These are phyloP conservation scores for Corvus hawaiiensis DNA, from an alignment of 2,113 vertebrate genomes.

Conservation along the genomic window DNA sequence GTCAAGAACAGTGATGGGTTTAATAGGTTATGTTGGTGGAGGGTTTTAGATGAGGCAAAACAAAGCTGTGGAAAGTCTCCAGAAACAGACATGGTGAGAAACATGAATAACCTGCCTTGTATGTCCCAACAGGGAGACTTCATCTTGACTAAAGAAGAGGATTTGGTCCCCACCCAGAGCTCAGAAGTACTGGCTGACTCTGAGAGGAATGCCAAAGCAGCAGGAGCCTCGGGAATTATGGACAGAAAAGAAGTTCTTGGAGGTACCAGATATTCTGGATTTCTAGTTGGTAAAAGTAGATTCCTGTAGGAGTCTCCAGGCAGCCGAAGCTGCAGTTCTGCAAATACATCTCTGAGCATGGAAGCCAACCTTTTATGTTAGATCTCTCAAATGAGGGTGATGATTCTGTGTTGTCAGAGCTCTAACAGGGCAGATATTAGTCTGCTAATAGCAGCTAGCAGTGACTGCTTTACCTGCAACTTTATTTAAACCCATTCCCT, in stretches of 20 bases:
- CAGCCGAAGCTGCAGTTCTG: not conserved
- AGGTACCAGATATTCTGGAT: conserved; percentile 67
- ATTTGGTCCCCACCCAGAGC: not conserved
- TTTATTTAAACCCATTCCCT: not conserved
- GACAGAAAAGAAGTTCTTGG: conserved; percentile 78
- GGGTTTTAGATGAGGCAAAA: not conserved
- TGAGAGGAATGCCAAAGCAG: conserved; percentile 41
- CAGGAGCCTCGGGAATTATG: conserved; percentile 70
- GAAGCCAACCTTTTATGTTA: not conserved
- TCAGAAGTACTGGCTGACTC: not conserved
- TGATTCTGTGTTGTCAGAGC: not conserved
- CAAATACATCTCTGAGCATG: not conserved
- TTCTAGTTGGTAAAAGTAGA: not conserved
- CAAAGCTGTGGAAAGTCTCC: not conserved
- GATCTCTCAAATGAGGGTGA: not conserved
- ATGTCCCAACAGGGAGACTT: conserved; percentile 66
- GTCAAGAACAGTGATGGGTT: not conserved
- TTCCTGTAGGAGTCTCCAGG: not conserved
- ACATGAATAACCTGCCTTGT: conserved; percentile 2
- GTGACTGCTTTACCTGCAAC: not conserved
- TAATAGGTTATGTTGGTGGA: not conserved
- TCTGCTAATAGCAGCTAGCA: not conserved
- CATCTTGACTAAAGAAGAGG: conserved; percentile 56
- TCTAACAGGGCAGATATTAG: not conserved
- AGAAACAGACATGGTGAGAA: not conserved